phyloP scores from a whole-genome alignment of 2,797 vertebrate species.

The Artibeus jamaicensis region DNA sequence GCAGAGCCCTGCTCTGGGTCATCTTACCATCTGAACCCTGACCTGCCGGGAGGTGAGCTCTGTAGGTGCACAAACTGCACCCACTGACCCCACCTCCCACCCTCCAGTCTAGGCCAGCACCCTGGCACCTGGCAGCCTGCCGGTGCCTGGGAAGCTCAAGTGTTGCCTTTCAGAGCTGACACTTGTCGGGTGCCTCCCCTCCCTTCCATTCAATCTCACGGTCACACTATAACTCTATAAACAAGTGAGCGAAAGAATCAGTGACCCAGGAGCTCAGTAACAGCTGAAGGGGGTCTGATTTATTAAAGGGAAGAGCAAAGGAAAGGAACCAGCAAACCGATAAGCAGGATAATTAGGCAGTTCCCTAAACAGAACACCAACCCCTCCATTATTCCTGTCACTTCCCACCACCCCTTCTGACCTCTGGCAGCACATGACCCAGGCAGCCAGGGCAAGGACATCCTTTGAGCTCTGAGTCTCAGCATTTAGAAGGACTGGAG shows the following conservation, averaged over 20 bases:
- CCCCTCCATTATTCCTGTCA: neutral
- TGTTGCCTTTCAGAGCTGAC: conserved; percentile 5
- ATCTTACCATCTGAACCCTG: neutral
- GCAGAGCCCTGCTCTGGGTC: neutral
- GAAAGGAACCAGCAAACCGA: conserved; percentile 35
- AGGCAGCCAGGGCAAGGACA: neutral
- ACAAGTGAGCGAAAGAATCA: neutral
- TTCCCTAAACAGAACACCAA: conserved; percentile 13
- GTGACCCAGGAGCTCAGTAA: neutral
- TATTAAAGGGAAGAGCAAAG: conserved; percentile 55
- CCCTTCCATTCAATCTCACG: conserved; percentile 39
- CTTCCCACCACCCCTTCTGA: neutral
- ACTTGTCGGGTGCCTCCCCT: conserved; percentile 56
- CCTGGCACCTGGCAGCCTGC: neutral
- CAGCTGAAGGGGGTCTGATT: conserved; percentile 42
- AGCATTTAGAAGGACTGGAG: neutral
- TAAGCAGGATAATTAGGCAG: conserved; percentile 39
- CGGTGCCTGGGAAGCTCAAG: neutral
- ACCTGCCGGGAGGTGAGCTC: neutral
- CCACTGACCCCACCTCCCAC: neutral
- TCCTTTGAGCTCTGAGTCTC: neutral
- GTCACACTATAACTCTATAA: conserved; percentile 6
- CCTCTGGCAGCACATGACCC: neutral
- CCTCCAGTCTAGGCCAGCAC: neutral
- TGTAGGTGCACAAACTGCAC: too few relatives aligned